Evolutionary conservation across 2,888 invertebrate genomes (phyloP).

Genomic region (Leptinotarsa rubiginosa): DNA sequence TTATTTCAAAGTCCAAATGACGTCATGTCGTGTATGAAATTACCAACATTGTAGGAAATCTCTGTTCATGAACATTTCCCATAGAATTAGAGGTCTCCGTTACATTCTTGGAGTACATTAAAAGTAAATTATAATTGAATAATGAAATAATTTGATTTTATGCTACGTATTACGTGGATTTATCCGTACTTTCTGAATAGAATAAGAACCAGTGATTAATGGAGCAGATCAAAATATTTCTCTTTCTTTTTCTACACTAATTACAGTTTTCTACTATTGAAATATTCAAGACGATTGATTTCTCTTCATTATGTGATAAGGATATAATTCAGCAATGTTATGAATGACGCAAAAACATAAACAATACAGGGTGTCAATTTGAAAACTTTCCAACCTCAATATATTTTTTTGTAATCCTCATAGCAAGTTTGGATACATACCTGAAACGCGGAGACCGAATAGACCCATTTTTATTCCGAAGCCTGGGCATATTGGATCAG

Average conservation of each 20-base stretch:
- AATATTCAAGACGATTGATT: background rate
- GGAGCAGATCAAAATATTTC: background rate
- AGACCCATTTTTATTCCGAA: too few relatives aligned
- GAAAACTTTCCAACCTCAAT: too few relatives aligned
- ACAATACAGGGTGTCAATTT: too few relatives aligned
- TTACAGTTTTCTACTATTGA: background rate
- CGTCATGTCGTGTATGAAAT: slow-evolving; percentile 1
- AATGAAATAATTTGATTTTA: background rate
- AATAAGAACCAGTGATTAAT: background rate
- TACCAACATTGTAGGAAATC: background rate
- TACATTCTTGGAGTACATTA: background rate
- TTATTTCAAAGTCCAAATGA: slow-evolving; percentile 5
- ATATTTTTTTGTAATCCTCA: too few relatives aligned
- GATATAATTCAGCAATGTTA: background rate
- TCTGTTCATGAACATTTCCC: slow-evolving; percentile 4
- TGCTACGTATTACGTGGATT: background rate
- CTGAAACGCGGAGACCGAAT: too few relatives aligned
- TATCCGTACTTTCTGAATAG: background rate
- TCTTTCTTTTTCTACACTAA: background rate
- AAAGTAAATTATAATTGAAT: too few relatives aligned
- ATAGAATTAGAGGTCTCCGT: background rate
- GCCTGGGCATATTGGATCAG: too few relatives aligned
- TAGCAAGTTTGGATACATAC: too few relatives aligned
- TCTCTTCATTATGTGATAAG: background rate
- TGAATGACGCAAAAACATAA: background rate